Evolutionary conservation across 2,797 vertebrate species (phyloP), one percentile per base, ranked within the genome.

Genomic region (Chromis chromis): DNA sequence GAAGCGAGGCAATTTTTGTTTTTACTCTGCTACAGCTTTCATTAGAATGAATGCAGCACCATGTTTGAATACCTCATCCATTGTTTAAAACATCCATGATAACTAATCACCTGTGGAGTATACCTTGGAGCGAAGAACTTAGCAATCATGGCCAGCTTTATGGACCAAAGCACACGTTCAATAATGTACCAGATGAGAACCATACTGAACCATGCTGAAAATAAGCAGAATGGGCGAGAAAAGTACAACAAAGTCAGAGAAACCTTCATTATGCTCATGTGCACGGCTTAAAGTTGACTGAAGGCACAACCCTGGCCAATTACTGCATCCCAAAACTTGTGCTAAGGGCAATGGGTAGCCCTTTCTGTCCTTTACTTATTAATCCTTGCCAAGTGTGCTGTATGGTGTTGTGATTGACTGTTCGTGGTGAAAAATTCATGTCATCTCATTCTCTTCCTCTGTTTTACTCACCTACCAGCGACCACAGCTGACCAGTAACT

Each of bases 231-330:
- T 22, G 42, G 61, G 65, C 16, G 7, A 65, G 46, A 78, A 88
- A 81, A 78, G 72, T 80, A 78, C 50, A 86, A 85, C 76, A 85
- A 84, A 88, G 86, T 79, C 76, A 76, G 81, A 81, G 62, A 74
- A 89, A 65, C 63, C 80, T 86, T 91, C 79, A 87, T 91, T 88
- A 90, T 78, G 25, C 65, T 79, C 74, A 70, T 74, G 55, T 74
- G 80, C 21, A 46, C 60, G 1, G 67, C 70, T 79, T 86, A 65
- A 77, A 74, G 72, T 83, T 67, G 62, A 83, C 74, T 74, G 68
- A 90, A 91, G 77, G 87, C 79, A 87, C 81, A 81, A 80, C 88
- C 85, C 61, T 77, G 33, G 87, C 89, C 92, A 93, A 93, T 93
- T 93, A 93, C 86, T 83, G 75, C 81, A 80, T 89, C 78, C 84